phyloP scores from a whole-genome alignment of 2,888 invertebrate genomes.

The Eupithecia pulchellata region DNA sequence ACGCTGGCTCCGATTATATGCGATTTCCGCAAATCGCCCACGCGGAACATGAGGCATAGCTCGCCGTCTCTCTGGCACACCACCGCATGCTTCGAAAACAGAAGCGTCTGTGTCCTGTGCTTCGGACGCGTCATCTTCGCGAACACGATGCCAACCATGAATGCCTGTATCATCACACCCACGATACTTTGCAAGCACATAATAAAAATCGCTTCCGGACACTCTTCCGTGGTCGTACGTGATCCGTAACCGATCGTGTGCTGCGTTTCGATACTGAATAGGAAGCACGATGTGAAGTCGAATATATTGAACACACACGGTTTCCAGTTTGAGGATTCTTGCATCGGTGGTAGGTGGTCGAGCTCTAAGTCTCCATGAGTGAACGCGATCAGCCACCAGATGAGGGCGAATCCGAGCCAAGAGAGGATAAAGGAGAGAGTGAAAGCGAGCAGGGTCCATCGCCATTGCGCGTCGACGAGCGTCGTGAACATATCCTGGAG shows the following conservation, averaged over 20 bases:
- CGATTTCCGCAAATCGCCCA: constrained; percentile 95
- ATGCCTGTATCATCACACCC: constrained; percentile 93
- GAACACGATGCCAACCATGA: constrained; percentile 93
- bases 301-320: constrained; percentile 93
- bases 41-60: constrained; percentile 93
- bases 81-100: constrained; percentile 94
- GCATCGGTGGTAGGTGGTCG: constrained; percentile 83
- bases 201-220: constrained; percentile 94
- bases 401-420: constrained; percentile 93
- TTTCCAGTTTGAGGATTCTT: constrained; percentile 86
- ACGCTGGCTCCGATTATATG: constrained; percentile 96
- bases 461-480: constrained; percentile 96
- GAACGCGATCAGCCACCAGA: constrained; percentile 95
- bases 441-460: constrained; percentile 95
- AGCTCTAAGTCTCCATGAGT: constrained; percentile 93
- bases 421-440: constrained; percentile 93
- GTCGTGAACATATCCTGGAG: constrained; percentile 94
- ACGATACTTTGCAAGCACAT: constrained; percentile 96
- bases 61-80: constrained; percentile 94
- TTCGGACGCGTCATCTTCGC: constrained; percentile 97
- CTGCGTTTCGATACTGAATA: constrained; percentile 97
- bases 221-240: constrained; percentile 94
- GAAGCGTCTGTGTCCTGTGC: constrained; percentile 94
- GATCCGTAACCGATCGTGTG: constrained; percentile 96
- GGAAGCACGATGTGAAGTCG: constrained; percentile 94